Evolutionary conservation across 2,797 vertebrate species (phyloP), one percentile per base, ranked within the genome.

Genomic region (Syndactyla subalaris): DNA sequence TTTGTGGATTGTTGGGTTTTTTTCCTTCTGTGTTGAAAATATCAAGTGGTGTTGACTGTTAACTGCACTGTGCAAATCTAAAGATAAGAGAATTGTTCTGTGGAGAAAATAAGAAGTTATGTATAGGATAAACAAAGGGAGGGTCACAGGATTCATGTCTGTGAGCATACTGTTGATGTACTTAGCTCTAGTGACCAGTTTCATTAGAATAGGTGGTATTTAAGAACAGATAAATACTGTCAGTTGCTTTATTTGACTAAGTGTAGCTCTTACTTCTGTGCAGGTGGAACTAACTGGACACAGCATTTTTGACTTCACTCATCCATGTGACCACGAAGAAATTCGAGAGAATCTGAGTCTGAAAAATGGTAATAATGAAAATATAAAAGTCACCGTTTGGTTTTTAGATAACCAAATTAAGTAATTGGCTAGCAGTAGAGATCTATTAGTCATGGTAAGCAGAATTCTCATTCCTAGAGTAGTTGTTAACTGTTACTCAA

Each of bases 291-390:
- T 99, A 71, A 99, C 99, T 13, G 99, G 99, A 92, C 99, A 99
- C 96, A 99, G 99, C 95, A 99, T 99, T 98, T 99, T 99, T 97
- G 99, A 99, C 97, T 99, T 99, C 97, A 99, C 99, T 74, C 99
- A 99, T 67, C 99, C 99, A 43, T 99, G 99, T 93, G 99, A 99
- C 97, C 99, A 99, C 1, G 99, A 99, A 70, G 99, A 99, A 98
- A 99, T 99, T 95, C 97, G 98, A 89, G 99, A 99, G 94, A 99
- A 99, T 95, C 98, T 99, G 95, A 99, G 98, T 92, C 97, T 99
- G 86, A 99, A 99, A 98, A 97, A 97, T 38, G 98, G 98, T 98
- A 98, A 97, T 63, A 78, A 85, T 16, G 8, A 84, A 91, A 95
- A 70, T 39, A 43, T 3, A 30, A 14, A 38, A 72, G 48, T 77